Evolutionary conservation across 2,797 vertebrate species (phyloP).

Genomic region (Diplodus puntazzo): DNA sequence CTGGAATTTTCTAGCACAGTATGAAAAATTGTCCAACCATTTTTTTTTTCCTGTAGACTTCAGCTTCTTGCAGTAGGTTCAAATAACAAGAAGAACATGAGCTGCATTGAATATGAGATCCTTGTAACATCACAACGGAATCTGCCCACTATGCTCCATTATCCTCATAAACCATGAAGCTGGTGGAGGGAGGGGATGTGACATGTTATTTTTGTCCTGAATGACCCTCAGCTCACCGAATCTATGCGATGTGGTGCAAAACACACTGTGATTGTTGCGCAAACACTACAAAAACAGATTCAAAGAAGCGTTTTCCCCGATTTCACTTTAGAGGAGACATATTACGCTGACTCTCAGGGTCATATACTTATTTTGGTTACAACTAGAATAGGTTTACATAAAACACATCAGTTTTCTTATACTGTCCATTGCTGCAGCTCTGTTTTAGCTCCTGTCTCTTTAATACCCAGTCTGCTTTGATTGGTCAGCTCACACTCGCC

Average conservation of each 20-base stretch:
- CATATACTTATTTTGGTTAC: too few species aligned
- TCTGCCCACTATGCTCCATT: constrained; percentile 38
- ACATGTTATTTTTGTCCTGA: constrained; percentile 44
- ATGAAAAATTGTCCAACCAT: neutral
- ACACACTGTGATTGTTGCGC: neutral
- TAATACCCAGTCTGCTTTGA: too few species aligned
- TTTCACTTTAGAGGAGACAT: neutral
- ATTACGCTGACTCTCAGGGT: too few species aligned
- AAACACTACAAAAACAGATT: neutral
- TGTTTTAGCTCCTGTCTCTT: too few species aligned
- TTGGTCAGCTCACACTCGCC: too few species aligned
- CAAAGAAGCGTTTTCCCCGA: neutral
- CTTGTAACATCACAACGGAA: constrained; percentile 15
- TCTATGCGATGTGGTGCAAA: constrained; percentile 19
- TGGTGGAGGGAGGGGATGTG: neutral
- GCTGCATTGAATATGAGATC: constrained; percentile 13
- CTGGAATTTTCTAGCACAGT: neutral
- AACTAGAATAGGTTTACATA: too few species aligned
- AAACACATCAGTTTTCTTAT: too few species aligned
- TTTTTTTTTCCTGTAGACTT: neutral
- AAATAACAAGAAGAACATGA: constrained; percentile 25
- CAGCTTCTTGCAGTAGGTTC: neutral
- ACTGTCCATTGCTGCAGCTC: too few species aligned
- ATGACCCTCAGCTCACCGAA: neutral
- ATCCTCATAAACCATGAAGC: constrained; percentile 60